Conservation (phyloP, 1,140 invertebrate species). For the Tetramorium parvispinum region DNA sequence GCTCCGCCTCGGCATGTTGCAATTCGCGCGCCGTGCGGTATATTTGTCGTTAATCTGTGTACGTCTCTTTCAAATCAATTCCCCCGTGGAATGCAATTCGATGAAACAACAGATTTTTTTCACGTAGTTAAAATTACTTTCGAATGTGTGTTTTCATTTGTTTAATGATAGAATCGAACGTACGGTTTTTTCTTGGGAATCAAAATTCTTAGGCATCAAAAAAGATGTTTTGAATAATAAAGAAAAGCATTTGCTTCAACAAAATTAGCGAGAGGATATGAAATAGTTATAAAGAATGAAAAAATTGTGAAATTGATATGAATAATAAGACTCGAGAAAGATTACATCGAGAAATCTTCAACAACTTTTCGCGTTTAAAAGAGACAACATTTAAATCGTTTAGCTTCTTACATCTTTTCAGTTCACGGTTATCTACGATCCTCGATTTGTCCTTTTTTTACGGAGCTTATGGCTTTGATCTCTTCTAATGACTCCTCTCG, state of each 20-base stretch:
- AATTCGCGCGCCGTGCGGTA: slow-evolving; percentile 27
- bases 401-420: not conserved
- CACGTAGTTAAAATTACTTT: not conserved
- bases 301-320: not conserved
- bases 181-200: not conserved
- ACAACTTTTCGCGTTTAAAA: not conserved
- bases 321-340: not conserved
- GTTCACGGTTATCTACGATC: slow-evolving; percentile 3
- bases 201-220: no score
- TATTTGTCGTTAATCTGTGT: slow-evolving; percentile 56
- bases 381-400: not conserved
- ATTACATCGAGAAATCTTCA: not conserved
- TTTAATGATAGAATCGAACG: not conserved
- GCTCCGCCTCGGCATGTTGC: not conserved
- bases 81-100: not conserved
- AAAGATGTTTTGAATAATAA: not conserved
- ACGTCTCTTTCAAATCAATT: slow-evolving; percentile 18
- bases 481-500: not conserved
- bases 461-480: not conserved
- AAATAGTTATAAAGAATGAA: not conserved
- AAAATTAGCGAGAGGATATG: not conserved
- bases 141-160: not conserved
- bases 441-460: slow-evolving; percentile 20
- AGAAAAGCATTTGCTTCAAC: not conserved
- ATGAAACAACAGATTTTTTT: slow-evolving; percentile 7